Evolutionary conservation across 2,113 vertebrate species (phyloP).

Genomic region (zebrafish (Danio rerio)): GRCz12tu NC_133178.1:49054501-49055000

Average conservation of each 20-base stretch:
- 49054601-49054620: background rate
- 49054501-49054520: background rate
- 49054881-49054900: background rate
- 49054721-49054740: conserved; percentile 66
- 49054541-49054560: background rate
- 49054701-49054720: background rate
- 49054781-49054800: background rate
- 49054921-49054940: background rate
- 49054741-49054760: conserved; percentile 65
- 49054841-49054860: background rate
- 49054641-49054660: background rate
- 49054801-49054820: background rate
- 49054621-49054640: background rate
- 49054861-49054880: background rate
- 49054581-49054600: background rate
- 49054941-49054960: conserved; percentile 54
- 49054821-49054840: background rate
- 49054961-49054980: conserved; percentile 54
- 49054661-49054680: conserved; percentile 22
- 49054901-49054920: background rate
- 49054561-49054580: background rate
- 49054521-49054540: background rate
- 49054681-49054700: background rate
- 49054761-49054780: conserved; percentile 44
- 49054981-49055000: conserved; percentile 64